Evolutionary conservation across 1,140 invertebrate genomes (phyloP), one percentile per base, ranked within the genome.

Genomic region (Solenopsis invicta): DNA sequence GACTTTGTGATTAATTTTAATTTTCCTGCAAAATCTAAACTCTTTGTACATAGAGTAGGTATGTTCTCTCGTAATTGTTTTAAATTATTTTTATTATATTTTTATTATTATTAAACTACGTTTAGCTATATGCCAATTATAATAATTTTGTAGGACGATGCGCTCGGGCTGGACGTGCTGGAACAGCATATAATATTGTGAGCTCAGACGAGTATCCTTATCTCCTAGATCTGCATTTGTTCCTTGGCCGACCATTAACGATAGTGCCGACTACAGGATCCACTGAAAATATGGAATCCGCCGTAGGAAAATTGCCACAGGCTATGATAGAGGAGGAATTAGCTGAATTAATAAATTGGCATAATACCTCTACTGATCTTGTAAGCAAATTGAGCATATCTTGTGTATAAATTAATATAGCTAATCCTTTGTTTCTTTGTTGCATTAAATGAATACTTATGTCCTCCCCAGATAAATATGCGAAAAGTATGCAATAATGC

Each of bases 41-140:
- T 99, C 12, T 99, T 99, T 96, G 98, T 99, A 37, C 99, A 99
- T 95, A 97, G 99, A 97, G 99, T 99, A 81, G 99, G 98, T 98
- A 95, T 96, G 97, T 97, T 82, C 52, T 69, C 59, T 67, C 34
- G 13, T 9, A 61, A 67, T 13, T 56, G 16, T 21, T 75, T 75
- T 72, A 13, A n/a, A 85, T 89, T 67, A 62, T 67, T 64, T 24
- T 76, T 18, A 85, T 41, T 41, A 41, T 41, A 41, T 29, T 29
- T 82, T 29, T 69, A 64, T 52, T 69, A 64, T 52, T 71, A 78
- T 85, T 61, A 82, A 59, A 74, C 16, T 0, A 78, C 2, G 41
- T n/a, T 88, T 24, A 18, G 45, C 2, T 41, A 52, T 59, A 56
- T 18, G 21, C 6, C 6, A 37, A 48, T 16, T 13, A 37, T 37